These are phyloP conservation scores for Coptodon bakossiorum DNA, from an alignment of 2,113 vertebrate species.

Conservation along the genomic window DNA sequence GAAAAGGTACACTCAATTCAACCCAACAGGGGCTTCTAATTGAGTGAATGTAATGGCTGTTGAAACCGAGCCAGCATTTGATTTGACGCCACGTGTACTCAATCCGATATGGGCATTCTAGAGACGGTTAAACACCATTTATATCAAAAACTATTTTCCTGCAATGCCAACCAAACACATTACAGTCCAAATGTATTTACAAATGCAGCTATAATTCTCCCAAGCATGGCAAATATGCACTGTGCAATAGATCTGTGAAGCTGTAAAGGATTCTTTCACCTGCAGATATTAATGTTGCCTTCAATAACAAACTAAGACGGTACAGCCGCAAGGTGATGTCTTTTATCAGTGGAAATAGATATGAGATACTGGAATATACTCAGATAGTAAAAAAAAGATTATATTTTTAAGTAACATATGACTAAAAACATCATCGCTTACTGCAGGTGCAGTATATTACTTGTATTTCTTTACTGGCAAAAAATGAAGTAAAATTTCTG, in stretches of 20 bases:
- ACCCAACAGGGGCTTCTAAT: constrained; percentile 26
- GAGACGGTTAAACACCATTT: constrained; percentile 41
- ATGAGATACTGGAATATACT: neutral
- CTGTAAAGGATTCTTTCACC: neutral
- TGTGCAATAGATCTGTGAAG: neutral
- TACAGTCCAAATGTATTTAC: neutral
- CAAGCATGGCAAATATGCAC: neutral
- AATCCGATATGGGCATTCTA: constrained; percentile 31
- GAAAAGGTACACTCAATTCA: constrained; percentile 79
- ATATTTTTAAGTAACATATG: neutral
- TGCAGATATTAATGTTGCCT: neutral
- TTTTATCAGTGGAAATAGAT: neutral
- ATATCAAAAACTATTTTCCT: neutral
- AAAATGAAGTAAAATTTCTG: neutral
- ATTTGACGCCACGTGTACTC: constrained; percentile 4
- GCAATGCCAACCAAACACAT: constrained; percentile 4
- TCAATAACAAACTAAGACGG: constrained; percentile 10
- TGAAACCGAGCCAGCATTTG: constrained; percentile 21
- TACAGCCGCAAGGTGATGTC: neutral
- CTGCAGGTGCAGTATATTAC: neutral
- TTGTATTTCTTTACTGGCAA: neutral
- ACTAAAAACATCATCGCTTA: neutral
- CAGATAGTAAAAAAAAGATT: neutral
- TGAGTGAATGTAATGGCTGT: constrained; percentile 35
- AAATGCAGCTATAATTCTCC: neutral